These are phyloP conservation scores for Lottia gigantea DNA, from an alignment of 2,888 invertebrate genomes.

Conservation along the genomic window DNA sequence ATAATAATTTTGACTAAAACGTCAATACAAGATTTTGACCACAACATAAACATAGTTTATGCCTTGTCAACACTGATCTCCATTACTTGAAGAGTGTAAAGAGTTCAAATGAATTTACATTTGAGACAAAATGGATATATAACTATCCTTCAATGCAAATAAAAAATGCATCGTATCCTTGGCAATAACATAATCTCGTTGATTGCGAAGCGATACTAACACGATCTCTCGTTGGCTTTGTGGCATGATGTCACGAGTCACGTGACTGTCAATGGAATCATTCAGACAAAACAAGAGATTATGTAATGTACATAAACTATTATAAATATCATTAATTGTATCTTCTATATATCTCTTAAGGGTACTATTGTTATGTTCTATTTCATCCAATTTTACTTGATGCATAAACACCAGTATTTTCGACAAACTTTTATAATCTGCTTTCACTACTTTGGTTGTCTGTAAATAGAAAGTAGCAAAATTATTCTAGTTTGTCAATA, in stretches of 20 bases:
- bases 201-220: neutral
- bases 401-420: neutral
- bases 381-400: neutral
- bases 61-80: neutral
- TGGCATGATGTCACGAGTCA: conserved; percentile 14
- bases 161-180: conserved; percentile 7
- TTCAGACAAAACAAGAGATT: conserved; percentile 1
- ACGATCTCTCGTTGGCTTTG: neutral
- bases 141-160: neutral
- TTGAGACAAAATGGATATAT: conserved; percentile 1
- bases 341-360: neutral
- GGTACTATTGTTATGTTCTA: conserved; percentile 6
- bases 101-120: too few species aligned
- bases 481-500: too few species aligned
- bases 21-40: conserved; percentile 1
- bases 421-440: conserved; percentile 7
- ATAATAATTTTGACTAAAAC: neutral
- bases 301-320: neutral
- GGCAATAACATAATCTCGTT: conserved; percentile 6
- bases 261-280: conserved; percentile 6
- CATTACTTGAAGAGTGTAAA: too few species aligned
- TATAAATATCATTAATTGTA: neutral
- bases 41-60: neutral
- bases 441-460: conserved; percentile 1
- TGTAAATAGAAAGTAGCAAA: too few species aligned